Evolutionary conservation across 2,113 vertebrate species (phyloP).

Genomic region (Tricholaema leucomelas): DNA sequence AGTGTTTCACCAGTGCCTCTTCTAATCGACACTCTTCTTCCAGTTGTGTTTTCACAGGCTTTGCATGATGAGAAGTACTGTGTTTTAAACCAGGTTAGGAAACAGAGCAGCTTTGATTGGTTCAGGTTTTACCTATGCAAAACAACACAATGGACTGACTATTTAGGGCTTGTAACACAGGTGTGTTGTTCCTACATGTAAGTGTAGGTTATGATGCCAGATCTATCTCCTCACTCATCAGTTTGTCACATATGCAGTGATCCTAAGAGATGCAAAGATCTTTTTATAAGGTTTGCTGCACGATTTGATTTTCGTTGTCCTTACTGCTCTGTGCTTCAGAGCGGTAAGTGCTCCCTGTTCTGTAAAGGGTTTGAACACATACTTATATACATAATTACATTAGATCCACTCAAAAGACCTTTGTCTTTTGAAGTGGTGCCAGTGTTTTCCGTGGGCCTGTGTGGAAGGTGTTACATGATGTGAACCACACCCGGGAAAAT

Average conservation of each 20-base stretch:
- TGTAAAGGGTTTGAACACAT: neutral
- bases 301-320: neutral
- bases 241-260: neutral
- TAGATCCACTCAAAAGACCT: neutral
- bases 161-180: neutral
- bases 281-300: neutral
- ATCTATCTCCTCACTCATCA: neutral
- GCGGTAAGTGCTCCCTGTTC: neutral
- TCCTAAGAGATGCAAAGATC: neutral
- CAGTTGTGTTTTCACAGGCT: conserved; percentile 12
- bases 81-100: conserved; percentile 21
- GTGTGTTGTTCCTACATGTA: neutral
- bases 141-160: neutral
- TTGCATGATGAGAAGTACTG: conserved; percentile 22
- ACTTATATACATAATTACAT: neutral
- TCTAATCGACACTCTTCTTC: conserved; percentile 46
- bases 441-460: accelerated
- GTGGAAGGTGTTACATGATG: neutral
- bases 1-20: neutral
- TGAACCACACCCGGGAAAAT: neutral
- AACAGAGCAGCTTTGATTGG: conserved; percentile 2
- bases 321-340: neutral
- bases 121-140: neutral
- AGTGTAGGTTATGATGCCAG: neutral
- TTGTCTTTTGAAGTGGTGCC: neutral